Evolutionary conservation across 2,888 invertebrate genomes (phyloP).

Genomic region (Pycnomerus fuliginosus): DNA sequence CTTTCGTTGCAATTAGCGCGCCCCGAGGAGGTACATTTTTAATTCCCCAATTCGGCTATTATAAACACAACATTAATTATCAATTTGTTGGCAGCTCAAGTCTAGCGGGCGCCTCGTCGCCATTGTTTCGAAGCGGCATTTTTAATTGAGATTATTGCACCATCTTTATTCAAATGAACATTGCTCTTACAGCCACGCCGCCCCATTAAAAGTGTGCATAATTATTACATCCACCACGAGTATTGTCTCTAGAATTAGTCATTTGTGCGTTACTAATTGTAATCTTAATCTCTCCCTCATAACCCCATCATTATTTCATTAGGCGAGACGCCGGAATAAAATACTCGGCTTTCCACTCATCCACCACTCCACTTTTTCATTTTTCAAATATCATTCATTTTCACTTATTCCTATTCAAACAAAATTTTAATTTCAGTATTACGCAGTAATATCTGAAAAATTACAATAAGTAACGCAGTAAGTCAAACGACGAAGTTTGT

Average conservation of each 20-base stretch:
- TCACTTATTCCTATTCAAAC: too few species aligned
- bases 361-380: too few species aligned
- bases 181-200: constrained; percentile 44
- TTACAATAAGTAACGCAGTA: too few species aligned
- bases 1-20: constrained; percentile 46
- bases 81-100: constrained; percentile 49
- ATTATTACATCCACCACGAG: constrained; percentile 49
- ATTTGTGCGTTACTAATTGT: constrained; percentile 54
- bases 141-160: constrained; percentile 55
- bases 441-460: too few species aligned
- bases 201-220: constrained; percentile 54
- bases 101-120: constrained; percentile 40
- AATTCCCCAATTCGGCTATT: constrained; percentile 53
- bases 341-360: background rate
- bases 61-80: constrained; percentile 56
- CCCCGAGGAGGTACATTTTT: constrained; percentile 52
- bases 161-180: constrained; percentile 53
- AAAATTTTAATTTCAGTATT: too few species aligned
- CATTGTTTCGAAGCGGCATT: constrained; percentile 52
- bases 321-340: constrained; percentile 8
- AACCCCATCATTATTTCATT: constrained; percentile 43
- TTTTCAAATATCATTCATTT: too few species aligned
- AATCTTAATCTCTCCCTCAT: constrained; percentile 49
- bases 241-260: constrained; percentile 52
- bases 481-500: too few species aligned